Percentiles rank a stretch among this genome's conserved stretches.
phyloP scores from a whole-genome alignment of 2,113 vertebrate genomes.

The Cisticola juncidis region DNA sequence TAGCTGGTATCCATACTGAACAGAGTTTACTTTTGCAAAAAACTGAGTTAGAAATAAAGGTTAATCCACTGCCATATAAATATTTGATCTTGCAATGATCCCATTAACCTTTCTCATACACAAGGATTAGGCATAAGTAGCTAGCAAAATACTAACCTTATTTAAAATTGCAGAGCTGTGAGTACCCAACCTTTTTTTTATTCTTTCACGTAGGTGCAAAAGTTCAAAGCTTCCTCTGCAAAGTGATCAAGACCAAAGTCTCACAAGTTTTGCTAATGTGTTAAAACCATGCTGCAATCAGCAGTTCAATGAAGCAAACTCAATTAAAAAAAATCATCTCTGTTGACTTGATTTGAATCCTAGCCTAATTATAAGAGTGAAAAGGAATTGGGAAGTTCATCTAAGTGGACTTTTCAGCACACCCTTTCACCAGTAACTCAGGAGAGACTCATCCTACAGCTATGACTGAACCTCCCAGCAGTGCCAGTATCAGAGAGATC shows the following conservation, averaged over 20 bases:
- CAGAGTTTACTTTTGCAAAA: constrained; percentile 19
- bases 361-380: neutral
- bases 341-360: neutral
- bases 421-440: neutral
- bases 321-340: neutral
- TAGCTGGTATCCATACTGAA: neutral
- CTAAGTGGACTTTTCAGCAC: neutral
- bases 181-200: neutral
- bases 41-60: constrained; percentile 34
- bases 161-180: neutral
- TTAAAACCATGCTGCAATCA: neutral
- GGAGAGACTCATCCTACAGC: neutral
- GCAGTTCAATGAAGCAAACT: neutral
- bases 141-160: constrained; percentile 10
- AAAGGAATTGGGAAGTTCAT: neutral
- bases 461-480: neutral
- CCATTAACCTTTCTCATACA: constrained; percentile 46
- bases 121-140: constrained; percentile 27
- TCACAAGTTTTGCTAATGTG: neutral
- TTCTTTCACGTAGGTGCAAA: neutral
- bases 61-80: constrained; percentile 58
- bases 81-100: constrained; percentile 50
- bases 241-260: neutral
- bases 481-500: neutral
- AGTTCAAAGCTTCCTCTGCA: neutral